A percentile compares a stretch with the other conserved stretches of the same genome.
phyloP scores from a whole-genome alignment of 2,797 vertebrate genomes.

The Bovichtus variegatus region DNA sequence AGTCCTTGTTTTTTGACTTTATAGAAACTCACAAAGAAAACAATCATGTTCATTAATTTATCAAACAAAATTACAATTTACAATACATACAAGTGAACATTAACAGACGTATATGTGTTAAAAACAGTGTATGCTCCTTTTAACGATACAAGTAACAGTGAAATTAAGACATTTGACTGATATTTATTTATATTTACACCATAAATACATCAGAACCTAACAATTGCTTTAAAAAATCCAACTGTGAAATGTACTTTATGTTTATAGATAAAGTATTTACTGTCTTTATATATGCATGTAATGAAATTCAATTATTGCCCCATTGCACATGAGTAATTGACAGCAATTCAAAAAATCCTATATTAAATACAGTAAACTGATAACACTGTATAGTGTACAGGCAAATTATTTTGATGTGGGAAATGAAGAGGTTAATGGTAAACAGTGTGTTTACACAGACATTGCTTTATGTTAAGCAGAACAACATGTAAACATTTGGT shows the following conservation, averaged over 20 bases:
- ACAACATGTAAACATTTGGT: slow-evolving; percentile 66
- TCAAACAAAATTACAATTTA: slow-evolving; percentile 50
- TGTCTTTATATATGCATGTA: background rate
- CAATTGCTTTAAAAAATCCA: slow-evolving; percentile 52
- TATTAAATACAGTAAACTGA: slow-evolving; percentile 32
- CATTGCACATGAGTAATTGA: slow-evolving; percentile 8
- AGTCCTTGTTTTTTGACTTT: background rate
- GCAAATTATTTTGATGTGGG: slow-evolving; percentile 21
- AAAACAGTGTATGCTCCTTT: slow-evolving; percentile 26
- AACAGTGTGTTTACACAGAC: slow-evolving; percentile 40
- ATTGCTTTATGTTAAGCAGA: slow-evolving; percentile 37
- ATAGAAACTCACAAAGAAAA: slow-evolving; percentile 4
- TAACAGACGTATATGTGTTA: slow-evolving; percentile 1
- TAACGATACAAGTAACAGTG: slow-evolving; percentile 33
- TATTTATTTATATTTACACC: slow-evolving; percentile 56
- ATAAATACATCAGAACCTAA: slow-evolving; percentile 65
- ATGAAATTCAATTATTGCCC: slow-evolving; percentile 22
- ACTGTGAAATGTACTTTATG: slow-evolving; percentile 34
- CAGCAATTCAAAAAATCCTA: slow-evolving; percentile 9
- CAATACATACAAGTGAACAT: slow-evolving; percentile 47
- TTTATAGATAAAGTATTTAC: background rate
- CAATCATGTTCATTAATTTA: slow-evolving; percentile 55
- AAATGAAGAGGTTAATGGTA: slow-evolving; percentile 27
- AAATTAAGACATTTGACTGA: slow-evolving; percentile 66
- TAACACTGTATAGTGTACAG: slow-evolving; percentile 9